Base-by-base conservation (phyloP, 2,797 vertebrate species). In the Alectoris magna region DNA sequence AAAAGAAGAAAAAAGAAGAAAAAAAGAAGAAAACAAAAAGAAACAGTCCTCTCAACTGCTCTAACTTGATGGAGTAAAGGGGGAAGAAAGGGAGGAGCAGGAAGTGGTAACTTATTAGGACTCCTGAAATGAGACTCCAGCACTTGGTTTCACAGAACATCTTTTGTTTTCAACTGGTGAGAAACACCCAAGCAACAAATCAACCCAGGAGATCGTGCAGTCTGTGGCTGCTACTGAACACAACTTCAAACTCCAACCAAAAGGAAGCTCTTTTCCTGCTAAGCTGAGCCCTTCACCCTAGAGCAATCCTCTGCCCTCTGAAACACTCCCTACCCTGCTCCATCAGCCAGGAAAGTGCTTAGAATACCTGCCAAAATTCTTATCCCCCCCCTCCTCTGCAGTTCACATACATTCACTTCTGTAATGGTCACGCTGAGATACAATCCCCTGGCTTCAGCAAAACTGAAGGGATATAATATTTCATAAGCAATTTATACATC, bases 51-150 rank as follows among this genome's bases (percentile, higher is more conserved):
- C 59, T 88, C 13, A 63, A 79, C 56, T 39, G 51, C 38, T 53
- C 8, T 29, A 80, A 69, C 77, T 53, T 8, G 4, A 39, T 29
- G 49, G 51, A 55, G 62, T 44, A 38, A 66, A 69, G 49, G 59
- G 87, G 76, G n/a, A 86, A 84, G 49, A 93, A 74, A 91, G 51
- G 84, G 83, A 93, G 83, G 87, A 90, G 80, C 87, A 86, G 89
- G 89, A 95, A 92, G 79, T 68, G 82, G 89, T 92, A 82, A 93
- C 26, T 84, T 76, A 84, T 64, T 75, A 89, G 60, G 79, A 67
- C 87, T 91, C 73, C 23, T 71, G 71, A 91, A 89, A 73, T 71
- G 48, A 92, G 46, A 90, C 80, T 79, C 26, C 39, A 73, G 44
- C 62, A 86, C 34, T 85, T 79, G 4, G 44, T 91, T 91, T 95